Base-by-base conservation (phyloP, 2,888 invertebrate genomes). In the Eristalis arbustorum region DNA sequence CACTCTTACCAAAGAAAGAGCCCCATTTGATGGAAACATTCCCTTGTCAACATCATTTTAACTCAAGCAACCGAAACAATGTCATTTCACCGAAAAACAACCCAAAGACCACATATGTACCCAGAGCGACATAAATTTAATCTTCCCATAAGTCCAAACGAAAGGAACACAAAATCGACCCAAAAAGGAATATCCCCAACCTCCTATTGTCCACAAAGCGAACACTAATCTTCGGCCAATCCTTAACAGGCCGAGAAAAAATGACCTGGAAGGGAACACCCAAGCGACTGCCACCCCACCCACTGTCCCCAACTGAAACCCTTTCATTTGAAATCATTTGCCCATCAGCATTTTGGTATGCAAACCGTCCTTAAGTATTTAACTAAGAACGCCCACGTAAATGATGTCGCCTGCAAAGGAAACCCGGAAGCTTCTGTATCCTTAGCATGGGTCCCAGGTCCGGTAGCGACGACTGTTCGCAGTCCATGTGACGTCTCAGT, bases 261-360 rank as follows among this genome's bases (percentile, higher is more conserved):
- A 31, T 18, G 18, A 63, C 23, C 11, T 37, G 37, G 37, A 37
- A 13, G 13, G 37, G 2, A 37, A 1, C 37, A 1, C 3, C 37
- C 37, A 37, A 37, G 37, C 13, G 3, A 13, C 13, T 37, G 37
- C 1, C 1, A 37, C 34, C 10, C 1, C 2, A 1, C 11, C 34
- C 4, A 1, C 37, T 0, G 23, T 31, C 68, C 82, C 69, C 67
- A 79, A 79, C 72, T 71, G 75, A 28, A 87, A 83, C 67, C 78
- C 87, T 83, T 82, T 83, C 83, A 79, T 75, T 69, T 71, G 63
- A 79, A 82, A 75, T 71, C 78, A 87, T 87, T 83, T 72, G 74
- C 57, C 87, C 83, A 83, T 87, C 82, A 87, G 78, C 78, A 79
- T 67, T 79, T 82, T 80, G 61, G 75, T 87, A 67, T 87, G 74